A percentile compares a stretch with the other conserved stretches of the same genome.
Conservation (phyloP, 2,888 invertebrate genomes). For the Mythimna lalbum region DNA sequence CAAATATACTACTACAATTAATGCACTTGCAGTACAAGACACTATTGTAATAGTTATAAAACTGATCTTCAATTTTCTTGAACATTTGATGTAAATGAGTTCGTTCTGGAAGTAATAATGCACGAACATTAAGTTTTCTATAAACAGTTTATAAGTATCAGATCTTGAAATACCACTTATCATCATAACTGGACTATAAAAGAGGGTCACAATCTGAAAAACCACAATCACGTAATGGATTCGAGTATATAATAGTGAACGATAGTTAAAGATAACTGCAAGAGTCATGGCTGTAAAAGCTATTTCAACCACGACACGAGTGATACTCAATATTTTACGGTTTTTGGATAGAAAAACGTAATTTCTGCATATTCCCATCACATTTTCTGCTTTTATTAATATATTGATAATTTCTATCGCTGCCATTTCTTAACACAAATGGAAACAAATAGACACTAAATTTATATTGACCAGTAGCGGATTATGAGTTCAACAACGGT, state of each 20-base stretch:
- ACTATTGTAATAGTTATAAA: background rate
- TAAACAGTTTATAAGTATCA: constrained; percentile 7
- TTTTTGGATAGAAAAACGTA: constrained; percentile 2
- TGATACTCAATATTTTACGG: constrained; percentile 9
- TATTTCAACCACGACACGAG: constrained; percentile 18
- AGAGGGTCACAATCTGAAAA: background rate
- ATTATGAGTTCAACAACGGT: background rate
- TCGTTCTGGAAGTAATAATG: constrained; percentile 8
- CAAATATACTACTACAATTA: background rate
- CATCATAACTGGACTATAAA: background rate
- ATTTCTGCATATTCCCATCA: constrained; percentile 30
- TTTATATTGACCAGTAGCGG: background rate
- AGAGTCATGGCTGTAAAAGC: background rate
- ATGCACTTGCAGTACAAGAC: background rate
- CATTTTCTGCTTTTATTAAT: constrained; percentile 18
- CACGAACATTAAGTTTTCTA: constrained; percentile 16
- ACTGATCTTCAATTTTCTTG: background rate
- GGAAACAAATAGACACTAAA: background rate
- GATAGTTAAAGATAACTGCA: background rate
- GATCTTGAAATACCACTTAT: constrained; percentile 5
- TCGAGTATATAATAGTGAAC: background rate
- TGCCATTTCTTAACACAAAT: constrained; percentile 7
- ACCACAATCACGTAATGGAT: background rate
- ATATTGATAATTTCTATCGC: constrained; percentile 3
- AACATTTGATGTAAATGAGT: background rate